Percentiles rank a stretch among this genome's conserved stretches.
Evolutionary conservation across 2,888 invertebrate species (phyloP).

Genomic region (Allacma fusca): DNA sequence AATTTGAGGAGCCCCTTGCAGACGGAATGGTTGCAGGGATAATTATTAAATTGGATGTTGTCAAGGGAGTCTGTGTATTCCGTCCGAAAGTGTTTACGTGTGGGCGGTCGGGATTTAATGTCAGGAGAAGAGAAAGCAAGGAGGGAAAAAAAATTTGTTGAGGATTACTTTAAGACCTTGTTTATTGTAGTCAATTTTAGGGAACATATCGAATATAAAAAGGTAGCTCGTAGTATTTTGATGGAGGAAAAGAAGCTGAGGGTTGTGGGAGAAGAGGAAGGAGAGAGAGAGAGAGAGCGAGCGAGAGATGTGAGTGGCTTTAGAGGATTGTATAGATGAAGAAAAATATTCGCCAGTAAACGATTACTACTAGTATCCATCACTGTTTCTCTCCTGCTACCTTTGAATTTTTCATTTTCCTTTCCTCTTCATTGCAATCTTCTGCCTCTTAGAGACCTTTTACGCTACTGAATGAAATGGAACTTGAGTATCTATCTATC

Average conservation of each 20-base stretch:
- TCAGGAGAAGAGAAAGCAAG: neutral
- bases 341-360: slow-evolving; percentile 42
- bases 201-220: neutral
- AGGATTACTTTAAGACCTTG: neutral
- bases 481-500: slow-evolving; percentile 49
- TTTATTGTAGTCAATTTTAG: slow-evolving; percentile 12
- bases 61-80: too few species aligned
- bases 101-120: neutral
- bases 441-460: slow-evolving; percentile 34
- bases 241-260: neutral
- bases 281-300: too few species aligned
- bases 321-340: slow-evolving; percentile 18
- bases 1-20: too few species aligned
- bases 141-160: slow-evolving; percentile 33
- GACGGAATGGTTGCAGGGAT: too few species aligned
- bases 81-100: too few species aligned
- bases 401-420: slow-evolving; percentile 60
- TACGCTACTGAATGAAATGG: slow-evolving; percentile 49
- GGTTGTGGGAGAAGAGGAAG: neutral
- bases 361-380: slow-evolving; percentile 55
- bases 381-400: slow-evolving; percentile 55
- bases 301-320: slow-evolving; percentile 1
- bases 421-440: slow-evolving; percentile 46
- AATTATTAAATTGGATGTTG: too few species aligned
- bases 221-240: slow-evolving; percentile 4